Percentiles rank a stretch among this genome's conserved stretches.
phyloP scores from a whole-genome alignment of 2,797 vertebrate species.

The Diceros bicornis region DNA sequence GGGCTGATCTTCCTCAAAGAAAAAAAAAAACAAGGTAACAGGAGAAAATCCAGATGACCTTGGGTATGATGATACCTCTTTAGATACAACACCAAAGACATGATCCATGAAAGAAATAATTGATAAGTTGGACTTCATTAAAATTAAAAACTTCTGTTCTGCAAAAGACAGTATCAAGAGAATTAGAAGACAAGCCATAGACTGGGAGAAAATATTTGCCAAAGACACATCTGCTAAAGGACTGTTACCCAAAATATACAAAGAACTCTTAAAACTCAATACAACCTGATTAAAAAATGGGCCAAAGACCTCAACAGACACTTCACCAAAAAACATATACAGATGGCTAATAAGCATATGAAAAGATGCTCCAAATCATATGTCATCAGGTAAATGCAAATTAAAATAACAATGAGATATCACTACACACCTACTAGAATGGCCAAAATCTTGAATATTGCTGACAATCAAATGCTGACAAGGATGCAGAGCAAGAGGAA shows the following conservation, averaged over 20 bases:
- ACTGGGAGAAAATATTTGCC: background rate
- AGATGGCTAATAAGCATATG: background rate
- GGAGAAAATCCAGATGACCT: background rate
- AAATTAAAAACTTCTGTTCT: constrained; percentile 22
- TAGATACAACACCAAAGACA: background rate
- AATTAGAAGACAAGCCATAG: background rate
- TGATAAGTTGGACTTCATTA: background rate
- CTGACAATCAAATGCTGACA: background rate
- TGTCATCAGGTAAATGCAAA: background rate
- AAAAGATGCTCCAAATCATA: background rate
- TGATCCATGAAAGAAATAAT: background rate
- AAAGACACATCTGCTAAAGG: background rate
- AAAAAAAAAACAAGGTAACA: background rate
- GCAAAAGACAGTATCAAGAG: background rate
- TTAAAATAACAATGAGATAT: background rate
- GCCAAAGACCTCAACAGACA: background rate
- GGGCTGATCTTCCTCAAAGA: no score
- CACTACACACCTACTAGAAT: background rate
- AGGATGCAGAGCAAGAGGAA: background rate
- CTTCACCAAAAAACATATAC: background rate
- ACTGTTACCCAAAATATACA: background rate
- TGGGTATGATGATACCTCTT: background rate
- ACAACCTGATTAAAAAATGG: background rate
- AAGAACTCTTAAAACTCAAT: constrained; percentile 30
- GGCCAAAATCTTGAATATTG: background rate